These are phyloP conservation scores for Chamaetylas fuelleborni DNA, from an alignment of 2,113 vertebrate genomes.

Conservation along the genomic window DNA sequence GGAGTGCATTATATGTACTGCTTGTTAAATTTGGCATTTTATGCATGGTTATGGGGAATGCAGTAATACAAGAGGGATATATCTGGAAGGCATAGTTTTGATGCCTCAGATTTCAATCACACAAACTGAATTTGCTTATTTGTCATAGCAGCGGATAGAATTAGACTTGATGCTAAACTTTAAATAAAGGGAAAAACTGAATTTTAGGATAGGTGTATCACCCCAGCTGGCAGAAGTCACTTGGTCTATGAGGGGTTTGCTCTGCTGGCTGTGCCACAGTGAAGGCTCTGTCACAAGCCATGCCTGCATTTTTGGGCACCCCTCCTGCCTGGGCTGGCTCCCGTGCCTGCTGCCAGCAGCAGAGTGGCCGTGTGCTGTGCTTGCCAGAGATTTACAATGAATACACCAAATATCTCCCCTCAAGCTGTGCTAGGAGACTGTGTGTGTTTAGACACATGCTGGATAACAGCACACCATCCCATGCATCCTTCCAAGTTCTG, in stretches of 20 bases:
- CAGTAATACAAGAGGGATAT: not conserved
- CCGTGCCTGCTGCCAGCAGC: not conserved
- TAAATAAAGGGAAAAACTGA: not conserved
- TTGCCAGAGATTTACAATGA: constrained; percentile 52
- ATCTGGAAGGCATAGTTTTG: not conserved
- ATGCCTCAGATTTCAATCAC: not conserved
- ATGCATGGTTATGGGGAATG: not conserved
- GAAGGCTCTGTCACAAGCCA: not conserved
- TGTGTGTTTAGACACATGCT: constrained; percentile 53
- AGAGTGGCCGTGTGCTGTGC: not conserved
- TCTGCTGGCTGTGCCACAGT: not conserved
- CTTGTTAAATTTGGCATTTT: not conserved
- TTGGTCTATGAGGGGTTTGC: not conserved
- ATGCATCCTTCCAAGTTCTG: not conserved
- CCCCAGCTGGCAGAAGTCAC: not conserved
- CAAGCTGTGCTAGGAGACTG: constrained; percentile 52
- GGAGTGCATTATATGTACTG: no score
- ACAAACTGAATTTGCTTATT: not conserved
- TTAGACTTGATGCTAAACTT: not conserved
- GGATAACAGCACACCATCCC: constrained; percentile 2
- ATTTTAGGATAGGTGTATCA: not conserved
- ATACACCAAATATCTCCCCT: constrained; percentile 1
- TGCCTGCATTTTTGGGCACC: not conserved
- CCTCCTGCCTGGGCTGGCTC: not conserved
- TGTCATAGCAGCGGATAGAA: not conserved